Evolutionary conservation across 2,113 vertebrate species (phyloP), one percentile per base, ranked within the genome.

Genomic region (Macrotus californicus): DNA sequence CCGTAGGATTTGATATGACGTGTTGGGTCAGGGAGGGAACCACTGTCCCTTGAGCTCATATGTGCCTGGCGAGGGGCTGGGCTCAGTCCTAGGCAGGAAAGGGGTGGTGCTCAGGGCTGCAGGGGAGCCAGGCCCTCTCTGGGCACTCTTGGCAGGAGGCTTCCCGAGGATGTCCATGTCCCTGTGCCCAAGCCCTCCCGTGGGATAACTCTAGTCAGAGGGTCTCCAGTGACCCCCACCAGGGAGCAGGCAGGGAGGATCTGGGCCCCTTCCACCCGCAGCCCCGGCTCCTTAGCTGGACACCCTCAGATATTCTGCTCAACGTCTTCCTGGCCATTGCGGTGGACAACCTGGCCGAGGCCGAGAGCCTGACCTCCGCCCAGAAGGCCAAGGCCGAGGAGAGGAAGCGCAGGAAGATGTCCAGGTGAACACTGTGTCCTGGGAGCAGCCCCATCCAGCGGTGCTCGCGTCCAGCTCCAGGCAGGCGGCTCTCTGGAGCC

Each of bases 311-410:
- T 48, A 99, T 99, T 98, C 99, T 99, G 69, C 98, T 99, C 84
- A 99, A 99, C 13, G 99, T 99, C 76, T 99, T 99, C 98, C 98
- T 99, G 98, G 99, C 99, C 97, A 99, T 99, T 0, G 99, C 99
- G 0, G 99, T 99, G 0, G 99, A 99, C 98, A 99, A 99, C 98
- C 98, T 99, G 93, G 99, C 99, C 0, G 99, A 99, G 94, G 99
- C 99, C 0, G 99, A 99, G 98, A 99, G 99, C 96, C 98, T 99
- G 95, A 99, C 99, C 0, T 99, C 99, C 2, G 99, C 99, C 59
- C 99, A 99, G 98, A 99, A 99, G 94, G 99, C 99, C 97, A 99
- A 99, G 90, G 99, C 99, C 0, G 99, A 99, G 94, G 99, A 99
- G 94, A 99, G 98, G 89, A 94, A 99, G 54, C 98, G 98, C 70